These are phyloP conservation scores for Octodon degus DNA, from an alignment of 2,113 vertebrate genomes.

Conservation along the genomic window DNA sequence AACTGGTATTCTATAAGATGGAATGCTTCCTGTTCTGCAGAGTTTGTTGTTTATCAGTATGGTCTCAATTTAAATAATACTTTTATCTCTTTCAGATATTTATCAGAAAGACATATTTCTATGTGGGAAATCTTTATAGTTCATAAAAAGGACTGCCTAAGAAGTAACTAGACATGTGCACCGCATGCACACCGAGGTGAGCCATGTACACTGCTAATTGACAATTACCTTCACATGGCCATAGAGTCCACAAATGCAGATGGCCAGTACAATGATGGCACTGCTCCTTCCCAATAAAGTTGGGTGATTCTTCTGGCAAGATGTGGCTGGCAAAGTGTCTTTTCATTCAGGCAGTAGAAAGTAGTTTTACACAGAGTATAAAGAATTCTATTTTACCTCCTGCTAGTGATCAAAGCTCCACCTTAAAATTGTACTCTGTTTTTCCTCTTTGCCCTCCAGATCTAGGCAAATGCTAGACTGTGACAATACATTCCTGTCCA, in stretches of 20 bases:
- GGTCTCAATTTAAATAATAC: background rate
- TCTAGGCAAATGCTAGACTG: background rate
- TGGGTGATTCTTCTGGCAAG: background rate
- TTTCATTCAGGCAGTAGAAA: background rate
- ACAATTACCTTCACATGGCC: background rate
- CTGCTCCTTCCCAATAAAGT: background rate
- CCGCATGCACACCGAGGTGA: background rate
- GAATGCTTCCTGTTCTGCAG: background rate
- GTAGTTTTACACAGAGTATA: background rate
- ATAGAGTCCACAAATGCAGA: background rate
- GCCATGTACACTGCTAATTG: background rate
- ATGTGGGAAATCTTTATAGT: background rate
- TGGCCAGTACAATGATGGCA: background rate
- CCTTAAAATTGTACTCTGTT: background rate
- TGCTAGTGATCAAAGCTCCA: background rate
- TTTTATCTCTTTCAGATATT: background rate
- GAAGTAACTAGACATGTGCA: background rate
- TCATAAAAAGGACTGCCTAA: conserved; percentile 20
- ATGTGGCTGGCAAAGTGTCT: background rate
- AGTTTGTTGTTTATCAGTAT: background rate
- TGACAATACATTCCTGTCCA: background rate
- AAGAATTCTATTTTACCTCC: background rate
- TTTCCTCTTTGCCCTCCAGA: background rate
- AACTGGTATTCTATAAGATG: background rate
- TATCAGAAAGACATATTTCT: conserved; percentile 4